Base-by-base conservation (phyloP, 2,113 vertebrate species). In the Sapayoa aenigma region DNA sequence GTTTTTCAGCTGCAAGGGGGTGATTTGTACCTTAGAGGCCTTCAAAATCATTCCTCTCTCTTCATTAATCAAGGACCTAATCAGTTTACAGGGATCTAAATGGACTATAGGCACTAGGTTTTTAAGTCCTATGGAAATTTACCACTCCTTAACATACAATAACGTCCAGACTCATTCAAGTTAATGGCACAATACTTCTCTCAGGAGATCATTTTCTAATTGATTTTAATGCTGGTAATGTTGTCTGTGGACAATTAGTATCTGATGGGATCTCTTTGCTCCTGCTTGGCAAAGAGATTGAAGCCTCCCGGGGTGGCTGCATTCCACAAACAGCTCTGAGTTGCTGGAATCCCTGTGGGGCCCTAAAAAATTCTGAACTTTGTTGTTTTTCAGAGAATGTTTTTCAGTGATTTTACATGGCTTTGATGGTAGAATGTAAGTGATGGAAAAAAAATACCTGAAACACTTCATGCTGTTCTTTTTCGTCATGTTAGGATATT, bases 271-370 rank as follows among this genome's bases (percentile, higher is more conserved):
- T 79, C 65, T 24, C 22, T 84, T 73, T 1, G 1, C 90, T 94
- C 33, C 60, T 63, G 11, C 89, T 90, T 12, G 4, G 35, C 22
- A 9, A 87, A 84, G 71, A 87, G 66, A 67, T 49, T 41, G 63
- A 75, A 88, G 56, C 25, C 58, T 94, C 68, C 49, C 69, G 52
- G 73, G 37, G 49, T 6, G 6, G 65, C 50, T 81, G 42, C 94
- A 85, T 96, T 97, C 93, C 95, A 92, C 72, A 90, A 73, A 63
- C 84, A 96, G 84, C 87, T 91, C 77, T 50, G 76, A 94, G 87
- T 94, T 90, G 53, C 90, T 77, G 82, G 79, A 96, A 93, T 96
- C 53, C 87, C 60, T 88, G 47, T 80, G 88, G 84, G 71, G 49
- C 87, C 53, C 44, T 50, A 80, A 73, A 89, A 93, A 91, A 87